These are phyloP conservation scores for Incurvaria masculella DNA, from an alignment of 2,888 invertebrate genomes.

Conservation along the genomic window DNA sequence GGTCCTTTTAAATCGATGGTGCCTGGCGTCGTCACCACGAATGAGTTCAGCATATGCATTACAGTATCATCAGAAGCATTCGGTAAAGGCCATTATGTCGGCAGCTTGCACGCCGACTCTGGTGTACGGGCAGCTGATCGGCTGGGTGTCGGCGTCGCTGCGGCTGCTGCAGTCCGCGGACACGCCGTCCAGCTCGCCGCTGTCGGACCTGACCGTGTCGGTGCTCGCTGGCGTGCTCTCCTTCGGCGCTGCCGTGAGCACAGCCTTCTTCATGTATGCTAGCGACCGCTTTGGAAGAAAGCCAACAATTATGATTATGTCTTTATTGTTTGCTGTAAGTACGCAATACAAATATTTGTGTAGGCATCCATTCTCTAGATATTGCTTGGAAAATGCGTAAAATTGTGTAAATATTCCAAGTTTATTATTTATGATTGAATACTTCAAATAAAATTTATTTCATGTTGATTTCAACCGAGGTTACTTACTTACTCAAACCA, in stretches of 20 bases:
- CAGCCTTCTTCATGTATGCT: constrained; percentile 46
- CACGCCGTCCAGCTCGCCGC: constrained; percentile 27
- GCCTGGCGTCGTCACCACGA: too few species aligned
- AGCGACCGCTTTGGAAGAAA: constrained; percentile 48
- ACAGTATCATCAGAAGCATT: too few species aligned
- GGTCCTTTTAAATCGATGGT: too few species aligned
- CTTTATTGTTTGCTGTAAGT: constrained; percentile 50
- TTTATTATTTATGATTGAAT: too few species aligned
- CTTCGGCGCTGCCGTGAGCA: constrained; percentile 45
- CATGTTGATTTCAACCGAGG: too few species aligned
- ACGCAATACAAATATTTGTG: background rate
- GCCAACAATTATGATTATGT: constrained; percentile 42
- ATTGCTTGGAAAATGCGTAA: too few species aligned
- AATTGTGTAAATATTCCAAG: too few species aligned
- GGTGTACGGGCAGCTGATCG: constrained; percentile 48
- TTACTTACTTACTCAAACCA: too few species aligned
- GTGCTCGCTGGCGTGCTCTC: constrained; percentile 53
- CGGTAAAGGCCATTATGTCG: constrained; percentile 19
- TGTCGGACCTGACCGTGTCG: constrained; percentile 34
- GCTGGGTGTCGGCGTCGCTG: constrained; percentile 52
- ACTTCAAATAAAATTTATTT: too few species aligned
- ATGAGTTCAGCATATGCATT: too few species aligned
- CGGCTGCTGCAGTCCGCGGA: constrained; percentile 32
- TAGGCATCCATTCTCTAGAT: background rate
- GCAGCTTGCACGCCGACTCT: constrained; percentile 50